Base-by-base conservation (phyloP, 2,113 vertebrate genomes). In the Oplegnathus fasciatus region DNA sequence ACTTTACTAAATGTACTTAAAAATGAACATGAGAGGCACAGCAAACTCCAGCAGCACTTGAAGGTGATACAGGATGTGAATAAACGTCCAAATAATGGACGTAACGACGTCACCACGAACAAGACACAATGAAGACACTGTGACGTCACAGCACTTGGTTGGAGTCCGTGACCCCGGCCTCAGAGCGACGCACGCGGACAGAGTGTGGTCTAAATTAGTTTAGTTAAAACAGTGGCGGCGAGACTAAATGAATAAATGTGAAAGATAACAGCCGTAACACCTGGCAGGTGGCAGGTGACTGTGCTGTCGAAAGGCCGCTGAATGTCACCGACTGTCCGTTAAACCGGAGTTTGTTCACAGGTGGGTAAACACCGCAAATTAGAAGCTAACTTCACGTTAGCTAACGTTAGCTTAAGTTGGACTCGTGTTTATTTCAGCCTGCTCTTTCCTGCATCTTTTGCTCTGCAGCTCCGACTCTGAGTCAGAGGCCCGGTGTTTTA, bases 401-500 rank as follows among this genome's bases (percentile, higher is more conserved):
- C 0, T 46, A 15, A 46, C 34, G 13, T 14, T 46, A 46, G 42
- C 4, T 69, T 2, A 65, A 7, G 37, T 1, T 37, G 0, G 1
- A 40, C 9, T 65, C n/a, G 1, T 50, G 48, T 58, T 9, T 34
- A 11, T 11, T 20, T 62, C 8, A 34, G 30, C 18, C 60, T 11
- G 18, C 3, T 22, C 0, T 9, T 0, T 28, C 3, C n/a, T 67
- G 13, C 1, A 2, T 3, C 22, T 8, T 42, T n/a, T 22, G 8
- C 37, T 15, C 24, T 24, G 1, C n/a, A 42, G 37, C 13, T 26
- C 24, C 3, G 11, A 26, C 22, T 65, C 6, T 42, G 3, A 22
- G 7, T 62, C 18, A 3, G 15, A 22, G 28, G 3, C 18, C 3
- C 1, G 8, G 30, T 22, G 60, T 20, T 61, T 52, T 9, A 24